Evolutionary conservation across 2,113 vertebrate species (phyloP).

Genomic region (Edolisoma coerulescens): DNA sequence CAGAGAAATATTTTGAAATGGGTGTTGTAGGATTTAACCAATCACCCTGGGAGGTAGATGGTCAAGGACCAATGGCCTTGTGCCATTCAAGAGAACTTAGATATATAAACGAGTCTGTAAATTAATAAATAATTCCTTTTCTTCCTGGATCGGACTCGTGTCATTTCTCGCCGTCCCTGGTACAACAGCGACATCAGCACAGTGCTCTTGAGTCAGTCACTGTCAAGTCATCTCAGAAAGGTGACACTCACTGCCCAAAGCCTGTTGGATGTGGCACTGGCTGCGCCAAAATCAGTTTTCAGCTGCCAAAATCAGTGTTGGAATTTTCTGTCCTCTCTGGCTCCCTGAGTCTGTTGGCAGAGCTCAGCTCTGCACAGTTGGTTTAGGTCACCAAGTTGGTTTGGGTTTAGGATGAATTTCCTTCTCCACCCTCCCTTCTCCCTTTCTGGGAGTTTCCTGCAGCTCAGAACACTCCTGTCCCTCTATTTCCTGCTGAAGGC

Average conservation of each 20-base stretch:
- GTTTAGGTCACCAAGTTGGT: neutral
- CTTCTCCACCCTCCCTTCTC: neutral
- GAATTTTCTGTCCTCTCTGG: neutral
- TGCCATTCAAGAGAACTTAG: too few species aligned
- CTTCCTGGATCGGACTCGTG: too few species aligned
- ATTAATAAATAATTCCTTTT: too few species aligned
- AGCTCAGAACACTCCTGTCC: neutral
- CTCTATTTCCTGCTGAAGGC: neutral
- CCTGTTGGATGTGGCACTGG: fast-evolving
- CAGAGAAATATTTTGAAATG: too few species aligned
- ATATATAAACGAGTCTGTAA: too few species aligned
- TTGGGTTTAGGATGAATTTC: neutral
- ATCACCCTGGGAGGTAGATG: too few species aligned
- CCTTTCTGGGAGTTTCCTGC: neutral
- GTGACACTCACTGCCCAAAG: fast-evolving
- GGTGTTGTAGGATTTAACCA: too few species aligned
- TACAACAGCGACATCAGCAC: too few species aligned
- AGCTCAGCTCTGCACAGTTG: neutral
- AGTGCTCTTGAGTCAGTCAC: fast-evolving
- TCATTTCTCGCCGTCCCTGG: too few species aligned
- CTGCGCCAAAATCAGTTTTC: neutral
- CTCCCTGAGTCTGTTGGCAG: neutral
- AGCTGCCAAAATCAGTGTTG: neutral
- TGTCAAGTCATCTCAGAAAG: neutral
- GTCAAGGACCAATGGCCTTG: too few species aligned